Percentiles rank a stretch among this genome's conserved stretches.
Evolutionary conservation across 1,140 invertebrate species (phyloP).

Genomic region (Apis laboriosa): DNA sequence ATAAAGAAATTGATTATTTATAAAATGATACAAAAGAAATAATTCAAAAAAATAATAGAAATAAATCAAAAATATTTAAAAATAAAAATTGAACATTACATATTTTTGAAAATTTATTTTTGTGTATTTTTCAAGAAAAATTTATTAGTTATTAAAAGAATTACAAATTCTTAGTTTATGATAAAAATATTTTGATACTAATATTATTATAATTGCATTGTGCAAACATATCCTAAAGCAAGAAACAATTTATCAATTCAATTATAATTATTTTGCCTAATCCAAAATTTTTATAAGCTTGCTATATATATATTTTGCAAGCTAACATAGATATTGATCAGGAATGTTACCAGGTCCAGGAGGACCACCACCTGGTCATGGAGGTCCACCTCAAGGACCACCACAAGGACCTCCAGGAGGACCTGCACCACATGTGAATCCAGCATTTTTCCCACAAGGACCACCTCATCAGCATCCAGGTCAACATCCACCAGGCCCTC

Average conservation of each 20-base stretch:
- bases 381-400: slow-evolving; percentile 83
- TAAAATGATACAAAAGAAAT: background rate
- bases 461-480: slow-evolving; percentile 84
- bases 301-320: slow-evolving; percentile 4
- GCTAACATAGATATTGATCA: slow-evolving; percentile 59
- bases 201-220: background rate
- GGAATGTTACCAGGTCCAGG: slow-evolving; percentile 82
- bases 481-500: slow-evolving; percentile 84
- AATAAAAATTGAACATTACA: background rate
- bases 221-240: slow-evolving; percentile 32
- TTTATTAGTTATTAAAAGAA: background rate
- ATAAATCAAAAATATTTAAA: background rate
- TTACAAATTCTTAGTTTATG: background rate
- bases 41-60: background rate
- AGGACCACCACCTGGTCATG: slow-evolving; percentile 84
- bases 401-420: slow-evolving; percentile 84
- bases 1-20: background rate
- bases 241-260: background rate
- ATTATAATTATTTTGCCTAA: background rate
- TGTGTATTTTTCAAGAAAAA: no score
- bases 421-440: slow-evolving; percentile 97
- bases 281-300: slow-evolving; percentile 9
- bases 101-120: background rate
- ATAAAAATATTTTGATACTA: no score
- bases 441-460: slow-evolving; percentile 95